Evolutionary conservation across 1,140 invertebrate genomes (phyloP).

Genomic region (Hycleus cichorii): DNA sequence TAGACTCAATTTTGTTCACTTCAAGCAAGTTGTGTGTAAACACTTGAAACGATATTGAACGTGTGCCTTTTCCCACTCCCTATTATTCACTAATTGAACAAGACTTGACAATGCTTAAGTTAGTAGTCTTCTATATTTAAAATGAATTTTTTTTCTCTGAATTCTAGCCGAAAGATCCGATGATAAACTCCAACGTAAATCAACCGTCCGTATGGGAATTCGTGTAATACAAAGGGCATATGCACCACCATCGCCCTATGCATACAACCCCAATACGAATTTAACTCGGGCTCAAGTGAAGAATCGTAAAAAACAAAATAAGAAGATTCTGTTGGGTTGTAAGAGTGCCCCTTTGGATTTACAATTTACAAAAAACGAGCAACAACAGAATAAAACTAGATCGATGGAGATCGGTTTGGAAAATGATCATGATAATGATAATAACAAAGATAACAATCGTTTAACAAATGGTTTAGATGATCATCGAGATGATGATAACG

Average conservation of each 20-base stretch:
- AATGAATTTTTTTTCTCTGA: conserved; percentile 1
- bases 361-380: conserved; percentile 18
- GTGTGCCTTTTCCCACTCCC: too few species aligned
- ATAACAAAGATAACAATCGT: too few species aligned
- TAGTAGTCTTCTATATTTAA: too few species aligned
- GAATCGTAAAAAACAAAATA: conserved; percentile 22
- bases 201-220: conserved; percentile 76
- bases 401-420: conserved; percentile 9
- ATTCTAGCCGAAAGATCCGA: conserved; percentile 63
- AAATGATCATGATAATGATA: not conserved
- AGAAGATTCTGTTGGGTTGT: conserved; percentile 31
- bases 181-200: conserved; percentile 65
- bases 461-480: too few species aligned
- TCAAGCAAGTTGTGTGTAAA: too few species aligned
- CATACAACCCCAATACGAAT: conserved; percentile 33
- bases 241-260: conserved; percentile 42
- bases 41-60: too few species aligned
- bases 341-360: conserved; percentile 29
- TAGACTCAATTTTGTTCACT: too few species aligned
- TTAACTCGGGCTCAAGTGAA: conserved; percentile 1
- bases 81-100: too few species aligned
- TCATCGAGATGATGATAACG: too few species aligned
- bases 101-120: too few species aligned
- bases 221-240: conserved; percentile 59
- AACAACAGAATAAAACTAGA: conserved; percentile 17